A percentile compares a stretch with the other conserved stretches of the same genome.
These are phyloP conservation scores for Oriolus oriolus DNA, from an alignment of 2,113 vertebrate genomes.

Conservation along the genomic window DNA sequence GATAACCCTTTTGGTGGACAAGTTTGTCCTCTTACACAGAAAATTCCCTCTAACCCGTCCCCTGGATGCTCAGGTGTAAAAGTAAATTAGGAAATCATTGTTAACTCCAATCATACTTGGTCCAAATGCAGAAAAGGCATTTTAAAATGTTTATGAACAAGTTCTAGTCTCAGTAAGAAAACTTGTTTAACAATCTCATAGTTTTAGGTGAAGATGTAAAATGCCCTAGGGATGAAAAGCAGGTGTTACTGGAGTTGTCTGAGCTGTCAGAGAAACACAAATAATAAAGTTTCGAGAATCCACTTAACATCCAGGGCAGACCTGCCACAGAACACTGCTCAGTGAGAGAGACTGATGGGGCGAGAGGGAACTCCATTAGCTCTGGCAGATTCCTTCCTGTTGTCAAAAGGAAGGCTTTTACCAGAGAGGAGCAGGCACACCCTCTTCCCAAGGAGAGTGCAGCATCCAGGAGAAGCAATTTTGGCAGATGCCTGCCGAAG, in stretches of 20 bases:
- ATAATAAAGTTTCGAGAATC: neutral
- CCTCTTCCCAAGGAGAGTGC: neutral
- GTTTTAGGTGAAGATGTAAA: neutral
- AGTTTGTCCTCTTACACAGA: neutral
- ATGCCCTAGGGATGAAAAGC: neutral
- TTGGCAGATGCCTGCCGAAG: neutral
- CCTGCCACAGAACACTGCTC: neutral
- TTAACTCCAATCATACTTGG: neutral
- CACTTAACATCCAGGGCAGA: neutral
- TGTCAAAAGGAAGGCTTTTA: neutral
- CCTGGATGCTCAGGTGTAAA: neutral
- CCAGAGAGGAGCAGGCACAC: neutral
- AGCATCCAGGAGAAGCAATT: neutral
- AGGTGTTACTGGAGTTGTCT: neutral
- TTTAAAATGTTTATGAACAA: neutral
- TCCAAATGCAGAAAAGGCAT: neutral
- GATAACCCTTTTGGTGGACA: neutral
- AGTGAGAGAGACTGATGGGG: neutral
- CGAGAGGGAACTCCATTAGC: neutral
- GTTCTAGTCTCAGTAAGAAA: neutral
- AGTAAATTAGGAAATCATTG: neutral
- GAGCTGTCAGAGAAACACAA: neutral
- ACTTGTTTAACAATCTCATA: neutral
- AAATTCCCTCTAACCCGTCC: neutral
- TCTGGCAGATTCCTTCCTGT: neutral